Conservation (phyloP, 2,113 vertebrate genomes). For the Phoenicopterus ruber region DNA sequence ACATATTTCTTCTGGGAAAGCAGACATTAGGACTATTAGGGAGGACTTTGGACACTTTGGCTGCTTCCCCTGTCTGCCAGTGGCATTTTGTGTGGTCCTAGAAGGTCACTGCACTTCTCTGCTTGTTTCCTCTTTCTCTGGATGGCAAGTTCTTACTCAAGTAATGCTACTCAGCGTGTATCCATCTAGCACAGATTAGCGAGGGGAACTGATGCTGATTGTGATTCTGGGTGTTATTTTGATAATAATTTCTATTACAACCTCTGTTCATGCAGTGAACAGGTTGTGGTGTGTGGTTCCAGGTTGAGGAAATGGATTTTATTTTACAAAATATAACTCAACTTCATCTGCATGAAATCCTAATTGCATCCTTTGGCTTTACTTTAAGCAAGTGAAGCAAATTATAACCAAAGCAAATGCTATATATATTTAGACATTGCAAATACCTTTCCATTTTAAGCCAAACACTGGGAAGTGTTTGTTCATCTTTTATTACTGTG, state of each 20-base stretch:
- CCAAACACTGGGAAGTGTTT: not conserved
- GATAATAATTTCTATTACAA: not conserved
- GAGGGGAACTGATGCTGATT: not conserved
- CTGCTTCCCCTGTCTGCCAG: not conserved
- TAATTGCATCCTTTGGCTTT: constrained; percentile 28
- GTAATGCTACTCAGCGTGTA: not conserved
- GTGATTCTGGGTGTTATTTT: not conserved
- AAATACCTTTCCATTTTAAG: constrained; percentile 17
- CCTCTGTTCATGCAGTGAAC: not conserved
- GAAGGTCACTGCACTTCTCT: not conserved
- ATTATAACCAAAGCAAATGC: not conserved
- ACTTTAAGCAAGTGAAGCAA: not conserved
- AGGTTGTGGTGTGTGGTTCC: not conserved
- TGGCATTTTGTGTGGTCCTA: not conserved
- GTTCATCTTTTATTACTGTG: not conserved
- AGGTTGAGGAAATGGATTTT: not conserved
- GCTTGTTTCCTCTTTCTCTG: not conserved
- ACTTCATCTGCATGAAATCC: not conserved
- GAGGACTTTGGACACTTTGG: not conserved
- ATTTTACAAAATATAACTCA: not conserved
- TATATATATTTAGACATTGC: not conserved
- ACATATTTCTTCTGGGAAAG: not conserved
- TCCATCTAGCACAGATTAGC: not conserved
- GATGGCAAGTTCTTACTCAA: not conserved
- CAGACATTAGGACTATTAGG: not conserved